A percentile compares a stretch with the other conserved stretches of the same genome.
These are phyloP conservation scores for Diadromus collaris DNA, from an alignment of 2,888 invertebrate genomes.

Conservation along the genomic window DNA sequence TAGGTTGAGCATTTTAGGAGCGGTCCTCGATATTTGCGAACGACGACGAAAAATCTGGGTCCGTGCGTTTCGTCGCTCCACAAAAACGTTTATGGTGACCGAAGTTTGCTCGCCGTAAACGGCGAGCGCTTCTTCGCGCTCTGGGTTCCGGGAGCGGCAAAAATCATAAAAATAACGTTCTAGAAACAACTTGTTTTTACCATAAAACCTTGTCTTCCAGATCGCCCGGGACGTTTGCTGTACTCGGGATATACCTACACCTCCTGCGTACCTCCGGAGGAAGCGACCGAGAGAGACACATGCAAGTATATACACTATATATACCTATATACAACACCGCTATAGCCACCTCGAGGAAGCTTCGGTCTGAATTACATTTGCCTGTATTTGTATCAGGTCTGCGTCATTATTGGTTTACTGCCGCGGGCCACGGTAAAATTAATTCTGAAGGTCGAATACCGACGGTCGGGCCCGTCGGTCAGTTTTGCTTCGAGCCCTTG, in stretches of 20 bases:
- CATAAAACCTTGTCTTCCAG: conserved; percentile 64
- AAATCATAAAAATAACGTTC: conserved; percentile 75
- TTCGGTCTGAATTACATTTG: conserved; percentile 74
- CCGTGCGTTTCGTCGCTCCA: conserved; percentile 63
- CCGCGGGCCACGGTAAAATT: conserved; percentile 61
- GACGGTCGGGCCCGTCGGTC: conserved; percentile 43
- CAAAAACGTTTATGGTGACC: conserved; percentile 74
- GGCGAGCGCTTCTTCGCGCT: conserved; percentile 36
- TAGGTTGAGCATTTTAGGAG: conserved; percentile 55
- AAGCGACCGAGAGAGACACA: conserved; percentile 17
- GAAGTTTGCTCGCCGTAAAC: conserved; percentile 53
- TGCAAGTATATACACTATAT: not conserved
- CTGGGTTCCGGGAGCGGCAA: conserved; percentile 56
- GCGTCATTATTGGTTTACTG: conserved; percentile 76
- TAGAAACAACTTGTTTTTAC: conserved; percentile 70
- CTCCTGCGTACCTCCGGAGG: not conserved
- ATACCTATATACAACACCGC: conserved; percentile 19
- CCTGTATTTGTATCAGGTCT: conserved; percentile 74
- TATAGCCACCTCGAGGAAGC: conserved; percentile 41
- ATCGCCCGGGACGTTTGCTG: conserved; percentile 27
- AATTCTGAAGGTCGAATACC: conserved; percentile 65
- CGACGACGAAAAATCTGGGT: conserved; percentile 67
- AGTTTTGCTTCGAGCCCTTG: conserved; percentile 27
- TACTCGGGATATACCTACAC: conserved; percentile 27
- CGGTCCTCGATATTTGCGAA: conserved; percentile 54